phyloP scores from a whole-genome alignment of 1,140 invertebrate species.

The Tetranychus cinnabarinus region DNA sequence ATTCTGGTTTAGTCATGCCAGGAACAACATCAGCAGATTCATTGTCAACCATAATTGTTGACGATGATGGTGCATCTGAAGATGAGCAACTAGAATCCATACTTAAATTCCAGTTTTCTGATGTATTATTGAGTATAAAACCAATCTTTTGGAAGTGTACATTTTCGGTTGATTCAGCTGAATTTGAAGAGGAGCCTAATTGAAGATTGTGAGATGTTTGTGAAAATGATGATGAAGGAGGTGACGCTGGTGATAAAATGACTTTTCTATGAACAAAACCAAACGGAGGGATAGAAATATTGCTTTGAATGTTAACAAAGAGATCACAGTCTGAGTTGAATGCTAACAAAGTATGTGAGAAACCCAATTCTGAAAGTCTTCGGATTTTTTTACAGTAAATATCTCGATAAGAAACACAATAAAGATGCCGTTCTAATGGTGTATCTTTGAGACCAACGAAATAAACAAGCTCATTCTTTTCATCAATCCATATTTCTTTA shows the following conservation, averaged over 20 bases:
- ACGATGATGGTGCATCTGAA: not conserved
- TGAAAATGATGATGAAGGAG: not conserved
- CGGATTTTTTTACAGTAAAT: not conserved
- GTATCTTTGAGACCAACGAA: constrained; percentile 25
- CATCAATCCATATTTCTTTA: constrained; percentile 24
- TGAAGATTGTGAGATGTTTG: not conserved
- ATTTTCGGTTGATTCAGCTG: not conserved
- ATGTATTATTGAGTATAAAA: not conserved
- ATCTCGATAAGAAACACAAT: constrained; percentile 12
- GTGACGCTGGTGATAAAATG: not conserved
- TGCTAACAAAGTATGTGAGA: constrained; percentile 2
- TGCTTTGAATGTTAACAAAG: constrained; percentile 72
- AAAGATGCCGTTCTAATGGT: constrained; percentile 27
- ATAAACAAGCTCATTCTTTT: constrained; percentile 21
- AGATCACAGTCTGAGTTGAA: constrained; percentile 3
- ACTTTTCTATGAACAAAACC: constrained; percentile 11
- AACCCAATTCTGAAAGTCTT: constrained; percentile 6
- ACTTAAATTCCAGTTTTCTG: not conserved
- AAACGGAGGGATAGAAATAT: constrained; percentile 26
- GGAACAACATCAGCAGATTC: constrained; percentile 4
- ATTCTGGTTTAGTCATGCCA: constrained; percentile 28
- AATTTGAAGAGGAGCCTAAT: not conserved
- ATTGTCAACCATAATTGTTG: not conserved
- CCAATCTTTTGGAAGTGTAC: not conserved
- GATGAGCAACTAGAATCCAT: constrained; percentile 1